Evolutionary conservation across 2,888 invertebrate species (phyloP), one percentile per base, ranked within the genome.

Genomic region (Diaprepes abbreviatus): DNA sequence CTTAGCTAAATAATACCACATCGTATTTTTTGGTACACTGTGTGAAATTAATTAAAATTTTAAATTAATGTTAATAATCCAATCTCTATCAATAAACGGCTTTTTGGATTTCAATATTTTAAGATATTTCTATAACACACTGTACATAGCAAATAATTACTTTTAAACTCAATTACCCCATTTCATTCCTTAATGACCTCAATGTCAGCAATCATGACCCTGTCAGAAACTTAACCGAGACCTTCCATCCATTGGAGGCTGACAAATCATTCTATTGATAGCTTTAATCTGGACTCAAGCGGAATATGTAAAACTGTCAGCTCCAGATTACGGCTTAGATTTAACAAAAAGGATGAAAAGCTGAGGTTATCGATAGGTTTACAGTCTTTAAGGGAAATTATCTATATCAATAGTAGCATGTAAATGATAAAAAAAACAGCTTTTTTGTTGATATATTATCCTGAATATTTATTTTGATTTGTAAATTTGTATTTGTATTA

Each of bases 231-330:
- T 19, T 33, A 31, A 33, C 12, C 45, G 21, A 59, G 59, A 31
- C 59, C 17, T 45, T 59, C 17, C 45, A 59, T 40, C 40, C 45
- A 45, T 43, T 45, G 45, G 31, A 16, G 24, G n/a, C 43, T 59
- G 59, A 59, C 55, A 55, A 35, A 55, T 21, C 48, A 62, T 62
- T 50, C 48, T 75, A 79, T 77, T 77, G 78, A 79, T 77, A 74
- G 76, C 73, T 76, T 73, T 77, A 76, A 79, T 78, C 75, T 73
- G 74, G 72, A 74, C 76, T 78, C 76, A 75, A 76, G 76, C 71
- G 77, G 77, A 78, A 78, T 78, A 78, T 62, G 60, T 76, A 78
- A 75, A 75, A 73, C 73, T 79, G 79, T 79, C 80, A 78, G 58
- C 71, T 68, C 69, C 80, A 80, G 78, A 79, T 78, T 78, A 78